Base-by-base conservation (phyloP, 2,113 vertebrate genomes). In the Brachypodius melanocephalos region DNA sequence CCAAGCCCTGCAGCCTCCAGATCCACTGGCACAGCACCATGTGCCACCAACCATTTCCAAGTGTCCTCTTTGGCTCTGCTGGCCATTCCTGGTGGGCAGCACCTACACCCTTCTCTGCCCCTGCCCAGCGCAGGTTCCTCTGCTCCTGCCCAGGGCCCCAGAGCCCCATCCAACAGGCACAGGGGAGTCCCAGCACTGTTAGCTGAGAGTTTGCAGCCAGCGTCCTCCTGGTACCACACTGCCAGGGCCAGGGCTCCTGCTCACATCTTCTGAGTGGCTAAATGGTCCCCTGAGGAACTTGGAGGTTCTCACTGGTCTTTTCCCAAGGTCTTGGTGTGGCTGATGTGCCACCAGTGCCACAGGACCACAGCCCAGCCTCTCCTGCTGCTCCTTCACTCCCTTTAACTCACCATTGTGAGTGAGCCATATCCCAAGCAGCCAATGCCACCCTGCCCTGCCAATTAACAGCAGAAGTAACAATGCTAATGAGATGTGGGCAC, bases 341-440 rank as follows among this genome's bases (percentile, higher is more conserved):
- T 9, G 12, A 65, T 5, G 28, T 38, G 31, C 14, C 62, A 38
- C 34, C 17, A 4, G 13, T 10, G 57, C 67, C 43, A n/a, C 1
- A 13, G 51, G 31, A 14, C 19, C 4, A 1, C 62, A 43, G 24
- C 28, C 28, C 73, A 38, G 17, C 49, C 49, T n/a, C 72, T 62
- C 28, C 72, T 43, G 48, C 51, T 59, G 49, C 43, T 43, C 34
- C 66, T 51, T n/a, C 3, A 2, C 43, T 88, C 55, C 17, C 22
- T 48, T 10, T 31, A 11, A 29, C 54, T 14, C 51, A 51, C 12
- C 4, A 4, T 0, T 49, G 75, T 1, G 17, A 85, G 63, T 0
- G 0, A 61, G 17, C 5, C 2, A 7, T 31, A 28, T 28, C 62
- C 62, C 0, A 0, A 65, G 32, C 40, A 74, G 29, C 18, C 57